Evolutionary conservation across 2,113 vertebrate genomes (phyloP).

Genomic region (Phaetusa simplex): DNA sequence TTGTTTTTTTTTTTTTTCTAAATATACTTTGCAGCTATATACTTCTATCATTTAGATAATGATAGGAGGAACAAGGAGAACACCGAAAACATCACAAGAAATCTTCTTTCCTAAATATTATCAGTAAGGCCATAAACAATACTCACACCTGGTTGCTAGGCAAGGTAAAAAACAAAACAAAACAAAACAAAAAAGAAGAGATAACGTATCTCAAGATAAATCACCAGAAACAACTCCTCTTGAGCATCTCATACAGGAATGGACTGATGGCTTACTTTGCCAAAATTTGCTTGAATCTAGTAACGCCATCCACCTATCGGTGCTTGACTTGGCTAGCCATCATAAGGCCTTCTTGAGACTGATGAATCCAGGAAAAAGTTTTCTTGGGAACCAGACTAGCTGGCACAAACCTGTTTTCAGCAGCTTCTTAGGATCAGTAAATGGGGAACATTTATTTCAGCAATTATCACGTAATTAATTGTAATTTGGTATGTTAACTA

Average conservation of each 20-base stretch:
- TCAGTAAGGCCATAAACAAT: neutral
- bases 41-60: neutral
- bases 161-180: neutral
- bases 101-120: neutral
- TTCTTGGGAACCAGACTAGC: neutral
- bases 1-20: neutral
- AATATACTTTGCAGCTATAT: neutral
- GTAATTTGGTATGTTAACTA: neutral
- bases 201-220: neutral
- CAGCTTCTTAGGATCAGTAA: neutral
- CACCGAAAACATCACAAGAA: neutral
- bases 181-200: neutral
- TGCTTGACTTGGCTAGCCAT: neutral
- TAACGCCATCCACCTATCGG: neutral
- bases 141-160: neutral
- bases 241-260: neutral
- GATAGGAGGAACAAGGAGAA: neutral
- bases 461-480: neutral
- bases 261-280: rapidly evolving
- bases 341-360: neutral
- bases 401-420: neutral
- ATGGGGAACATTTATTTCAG: neutral
- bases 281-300: neutral
- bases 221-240: neutral
- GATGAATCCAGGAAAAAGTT: neutral